Conservation (phyloP, 2,888 invertebrate genomes). For the Tineola bisselliella region DNA sequence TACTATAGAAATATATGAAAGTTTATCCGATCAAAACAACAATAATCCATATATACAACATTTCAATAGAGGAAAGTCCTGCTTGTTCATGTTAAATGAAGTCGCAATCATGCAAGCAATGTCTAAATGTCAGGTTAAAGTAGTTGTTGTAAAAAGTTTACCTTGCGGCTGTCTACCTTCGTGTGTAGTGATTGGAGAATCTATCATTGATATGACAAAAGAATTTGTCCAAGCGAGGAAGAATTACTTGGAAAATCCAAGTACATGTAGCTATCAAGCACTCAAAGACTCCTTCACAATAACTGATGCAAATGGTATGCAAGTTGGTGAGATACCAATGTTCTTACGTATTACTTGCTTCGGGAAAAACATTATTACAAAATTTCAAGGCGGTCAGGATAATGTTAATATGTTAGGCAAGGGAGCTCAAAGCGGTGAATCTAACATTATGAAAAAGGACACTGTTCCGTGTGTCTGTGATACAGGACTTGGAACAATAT, state of each 20-base stretch:
- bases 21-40: slow-evolving; percentile 44
- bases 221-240: slow-evolving; percentile 68
- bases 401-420: slow-evolving; percentile 13
- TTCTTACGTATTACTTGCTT: slow-evolving; percentile 74
- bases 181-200: slow-evolving; percentile 68
- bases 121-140: slow-evolving; percentile 63
- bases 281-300: slow-evolving; percentile 71
- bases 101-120: slow-evolving; percentile 60
- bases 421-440: slow-evolving; percentile 25
- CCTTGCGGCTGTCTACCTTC: slow-evolving; percentile 71
- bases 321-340: slow-evolving; percentile 68
- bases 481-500: slow-evolving; percentile 22
- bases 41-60: slow-evolving; percentile 50
- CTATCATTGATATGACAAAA: slow-evolving; percentile 68
- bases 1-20: slow-evolving; percentile 71
- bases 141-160: slow-evolving; percentile 69
- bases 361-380: slow-evolving; percentile 72
- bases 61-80: slow-evolving; percentile 73
- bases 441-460: neutral
- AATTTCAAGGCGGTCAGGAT: slow-evolving; percentile 61
- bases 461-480: slow-evolving; percentile 19
- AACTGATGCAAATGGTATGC: slow-evolving; percentile 49
- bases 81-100: slow-evolving; percentile 71
- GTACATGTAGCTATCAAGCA: slow-evolving; percentile 61
- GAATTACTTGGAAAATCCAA: slow-evolving; percentile 53